Percentiles rank a stretch among this genome's conserved stretches.
Conservation (phyloP, 2,888 invertebrate genomes). For the Lepidochrysops patricia region DNA sequence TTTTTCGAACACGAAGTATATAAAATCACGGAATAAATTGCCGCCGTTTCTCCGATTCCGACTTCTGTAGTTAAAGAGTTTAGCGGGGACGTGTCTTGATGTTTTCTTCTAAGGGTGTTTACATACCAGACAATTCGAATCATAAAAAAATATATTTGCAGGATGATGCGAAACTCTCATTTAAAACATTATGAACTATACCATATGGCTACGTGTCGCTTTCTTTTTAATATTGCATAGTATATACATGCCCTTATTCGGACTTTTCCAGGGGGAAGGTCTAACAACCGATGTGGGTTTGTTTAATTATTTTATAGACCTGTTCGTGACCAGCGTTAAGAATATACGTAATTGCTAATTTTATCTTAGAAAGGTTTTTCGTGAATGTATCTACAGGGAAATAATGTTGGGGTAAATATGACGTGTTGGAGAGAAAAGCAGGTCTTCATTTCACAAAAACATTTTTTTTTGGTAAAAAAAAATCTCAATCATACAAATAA, state of each 20-base stretch:
- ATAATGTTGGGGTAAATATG: not conserved
- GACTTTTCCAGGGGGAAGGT: slow-evolving; percentile 42
- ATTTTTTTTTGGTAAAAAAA: too few relatives aligned
- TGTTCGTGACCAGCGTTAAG: slow-evolving; percentile 62
- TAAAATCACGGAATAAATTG: slow-evolving; percentile 14
- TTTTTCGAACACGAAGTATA: not conserved
- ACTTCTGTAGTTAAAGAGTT: slow-evolving; percentile 28
- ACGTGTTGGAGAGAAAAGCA: too few relatives aligned
- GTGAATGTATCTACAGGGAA: slow-evolving; percentile 2
- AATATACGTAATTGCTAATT: slow-evolving; percentile 20
- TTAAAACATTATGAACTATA: not conserved
- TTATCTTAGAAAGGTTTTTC: slow-evolving; percentile 4
- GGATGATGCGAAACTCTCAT: too few relatives aligned
- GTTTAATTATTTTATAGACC: slow-evolving; percentile 66
- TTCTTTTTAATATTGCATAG: not conserved
- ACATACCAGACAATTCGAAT: slow-evolving; percentile 30
- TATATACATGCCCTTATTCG: not conserved
- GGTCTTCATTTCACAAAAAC: too few relatives aligned
- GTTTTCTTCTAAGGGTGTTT: slow-evolving; percentile 38
- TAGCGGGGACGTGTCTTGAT: slow-evolving; percentile 27
- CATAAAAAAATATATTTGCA: too few relatives aligned
- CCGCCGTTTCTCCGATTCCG: slow-evolving; percentile 13
- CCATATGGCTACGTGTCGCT: not conserved
- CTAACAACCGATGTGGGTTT: slow-evolving; percentile 50
- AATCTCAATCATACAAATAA: not conserved